Base-by-base conservation (phyloP, 2,113 vertebrate genomes). In the Cynocephalus volans region DNA sequence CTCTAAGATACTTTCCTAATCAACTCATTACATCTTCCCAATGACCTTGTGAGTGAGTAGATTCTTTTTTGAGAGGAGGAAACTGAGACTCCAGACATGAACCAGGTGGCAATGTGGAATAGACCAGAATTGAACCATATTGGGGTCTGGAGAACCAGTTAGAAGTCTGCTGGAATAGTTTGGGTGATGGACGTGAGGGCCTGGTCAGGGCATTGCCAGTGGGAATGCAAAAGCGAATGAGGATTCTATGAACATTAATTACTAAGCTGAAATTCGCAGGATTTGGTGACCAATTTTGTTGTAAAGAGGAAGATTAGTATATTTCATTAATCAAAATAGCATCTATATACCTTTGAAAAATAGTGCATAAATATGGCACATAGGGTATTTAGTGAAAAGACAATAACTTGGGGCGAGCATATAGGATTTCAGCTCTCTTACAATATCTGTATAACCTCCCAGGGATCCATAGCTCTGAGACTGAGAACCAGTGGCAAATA, bases 1-100 rank as follows among this genome's bases (percentile, higher is more conserved):
- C 70, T 28, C 12, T 69, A 82, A 56, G 58, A 12, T 50, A 50
- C 7, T 72, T 80, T 80, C 41, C 41, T 19, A 69, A 58, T 84
- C 36, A 67, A 80, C 9, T 88, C 23, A 80, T 92, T 67, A 36
- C 19, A 69, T 88, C 5, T 60, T 90, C 41, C 19, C 23, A 54
- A 73, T 65, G 76, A 64, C 80, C 83, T 83, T 90, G 17, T 64
- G 65, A 94, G 26, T 86, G 12, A 76, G 33, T 79, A 79, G 52
- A 70, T 17, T 56, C 36, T 15, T 75, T 86, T 94, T 84, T 84
- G 52, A 95, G 69, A 89, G 19, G 21, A 83, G 24, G 50, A 83
- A 86, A 79, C 11, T 15, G 58, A 81, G n/a, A 54, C 58, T 52
- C 7, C 36, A 62, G 85, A 60, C 23, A 10, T 45, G 33, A 70